These are phyloP conservation scores for Caenorhabditis wallacei DNA, from an alignment of 2,888 invertebrate species.

Conservation along the genomic window DNA sequence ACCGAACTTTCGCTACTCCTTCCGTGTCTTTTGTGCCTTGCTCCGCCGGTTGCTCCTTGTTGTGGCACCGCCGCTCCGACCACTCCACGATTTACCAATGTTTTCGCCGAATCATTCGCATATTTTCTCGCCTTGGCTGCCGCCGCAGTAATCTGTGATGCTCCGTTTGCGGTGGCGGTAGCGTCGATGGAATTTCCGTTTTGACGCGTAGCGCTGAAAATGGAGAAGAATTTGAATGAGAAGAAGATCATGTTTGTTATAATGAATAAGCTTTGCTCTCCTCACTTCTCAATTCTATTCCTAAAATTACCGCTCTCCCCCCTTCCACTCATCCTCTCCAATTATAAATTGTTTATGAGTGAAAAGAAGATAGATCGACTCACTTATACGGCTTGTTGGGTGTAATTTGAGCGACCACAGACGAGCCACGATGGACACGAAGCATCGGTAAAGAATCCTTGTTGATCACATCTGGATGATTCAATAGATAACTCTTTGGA, in stretches of 20 bases:
- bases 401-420: constrained; percentile 66
- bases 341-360: constrained; percentile 56
- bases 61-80: constrained; percentile 25
- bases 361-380: constrained; percentile 31
- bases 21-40: constrained; percentile 43
- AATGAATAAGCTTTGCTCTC: constrained; percentile 34
- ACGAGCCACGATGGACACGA: constrained; percentile 81
- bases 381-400: constrained; percentile 62
- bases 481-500: constrained; percentile 80
- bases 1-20: constrained; percentile 53
- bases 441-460: constrained; percentile 80
- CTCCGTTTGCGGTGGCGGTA: constrained; percentile 26
- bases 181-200: constrained; percentile 60
- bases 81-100: constrained; percentile 54
- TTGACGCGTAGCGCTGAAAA: constrained; percentile 48
- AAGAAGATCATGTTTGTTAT: constrained; percentile 12
- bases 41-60: constrained; percentile 11
- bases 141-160: constrained; percentile 44
- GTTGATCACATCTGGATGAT: constrained; percentile 78
- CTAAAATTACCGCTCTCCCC: constrained; percentile 15
- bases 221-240: neutral
- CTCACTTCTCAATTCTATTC: constrained; percentile 9
- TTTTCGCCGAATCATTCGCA: constrained; percentile 53
- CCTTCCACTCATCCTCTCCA: constrained; percentile 18
- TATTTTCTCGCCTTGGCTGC: constrained; percentile 46